Evolutionary conservation across 2,888 invertebrate genomes (phyloP), one percentile per base, ranked within the genome.

Genomic region (Macrosiphum euphorbiae): DNA sequence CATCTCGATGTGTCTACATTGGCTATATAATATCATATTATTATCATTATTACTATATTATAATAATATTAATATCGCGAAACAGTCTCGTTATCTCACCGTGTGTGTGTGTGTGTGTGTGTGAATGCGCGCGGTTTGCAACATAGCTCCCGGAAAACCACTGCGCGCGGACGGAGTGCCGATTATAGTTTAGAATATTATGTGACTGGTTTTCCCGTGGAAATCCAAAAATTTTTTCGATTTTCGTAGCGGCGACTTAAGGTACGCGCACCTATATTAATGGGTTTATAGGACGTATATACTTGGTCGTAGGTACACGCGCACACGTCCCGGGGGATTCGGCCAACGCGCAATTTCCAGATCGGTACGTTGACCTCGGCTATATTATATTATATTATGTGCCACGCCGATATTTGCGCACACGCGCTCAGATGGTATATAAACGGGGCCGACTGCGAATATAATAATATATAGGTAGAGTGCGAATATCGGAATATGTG

Each of bases 341-440:
- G n/a, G 67, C 87, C 55, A 41, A 88, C 78, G 89, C 92, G 92
- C 47, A 92, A 92, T 92, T 92, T 88, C 92, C 35, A 92, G 78
- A 50, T 55, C 47, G 55, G 92, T 92, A 47, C 92, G 52, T 78
- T 92, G 92, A 92, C 92, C 92, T 88, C 92, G 92, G n/a, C 85
- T 84, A 84, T 50, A 50, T 90, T 78, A 78, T 35, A 44, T 85
- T 87, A 47, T 87, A 20, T 87, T n/a, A 87, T 52, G 85, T 67
- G 61, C 47, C 61, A 52, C 84, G 50, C 88, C 52, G 61, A 67
- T 55, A 55, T 92, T 92, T 88, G 92, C 92, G 35, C 55, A 91
- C 47, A 90, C 78, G 78, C 78, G 20, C 35, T 35, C 35, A 11
- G 61, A 61, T 35, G 20, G 35, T 20, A 78, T 67, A 78, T 26